A percentile compares a stretch with the other conserved stretches of the same genome.
phyloP scores from a whole-genome alignment of 2,797 vertebrate genomes.

The Gymnothorax javanicus region DNA sequence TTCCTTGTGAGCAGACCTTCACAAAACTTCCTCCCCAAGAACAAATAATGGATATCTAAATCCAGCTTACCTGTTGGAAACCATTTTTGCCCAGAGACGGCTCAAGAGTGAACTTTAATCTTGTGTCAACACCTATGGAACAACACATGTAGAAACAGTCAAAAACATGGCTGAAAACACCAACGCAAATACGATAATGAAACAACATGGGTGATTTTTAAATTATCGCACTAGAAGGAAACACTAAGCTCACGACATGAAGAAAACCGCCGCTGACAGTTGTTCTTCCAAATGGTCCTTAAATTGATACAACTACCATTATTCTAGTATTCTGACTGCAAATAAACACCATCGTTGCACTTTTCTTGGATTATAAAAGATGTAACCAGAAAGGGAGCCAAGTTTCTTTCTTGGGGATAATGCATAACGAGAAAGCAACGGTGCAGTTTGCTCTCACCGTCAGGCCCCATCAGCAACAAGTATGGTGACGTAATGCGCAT shows the following conservation, averaged over 20 bases:
- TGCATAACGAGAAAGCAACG: not conserved
- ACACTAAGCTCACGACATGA: not conserved
- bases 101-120: slow-evolving; percentile 96
- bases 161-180: not conserved
- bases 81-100: slow-evolving; percentile 94
- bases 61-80: slow-evolving; percentile 88
- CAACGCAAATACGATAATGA: not conserved
- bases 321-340: not conserved
- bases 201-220: not conserved
- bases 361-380: not conserved
- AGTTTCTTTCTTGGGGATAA: not conserved
- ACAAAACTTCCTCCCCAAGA: not conserved
- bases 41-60: not conserved
- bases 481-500: not conserved
- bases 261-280: not conserved
- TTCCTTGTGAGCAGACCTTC: not conserved
- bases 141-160: slow-evolving; percentile 11
- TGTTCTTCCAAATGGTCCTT: not conserved
- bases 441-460: not conserved
- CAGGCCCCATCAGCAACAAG: slow-evolving; percentile 7
- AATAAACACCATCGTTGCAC: not conserved
- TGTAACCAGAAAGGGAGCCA: not conserved
- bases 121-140: slow-evolving; percentile 89
- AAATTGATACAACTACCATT: not conserved
- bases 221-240: not conserved